phyloP scores from a whole-genome alignment of 2,888 invertebrate species.

The Lasiommata megera region DNA sequence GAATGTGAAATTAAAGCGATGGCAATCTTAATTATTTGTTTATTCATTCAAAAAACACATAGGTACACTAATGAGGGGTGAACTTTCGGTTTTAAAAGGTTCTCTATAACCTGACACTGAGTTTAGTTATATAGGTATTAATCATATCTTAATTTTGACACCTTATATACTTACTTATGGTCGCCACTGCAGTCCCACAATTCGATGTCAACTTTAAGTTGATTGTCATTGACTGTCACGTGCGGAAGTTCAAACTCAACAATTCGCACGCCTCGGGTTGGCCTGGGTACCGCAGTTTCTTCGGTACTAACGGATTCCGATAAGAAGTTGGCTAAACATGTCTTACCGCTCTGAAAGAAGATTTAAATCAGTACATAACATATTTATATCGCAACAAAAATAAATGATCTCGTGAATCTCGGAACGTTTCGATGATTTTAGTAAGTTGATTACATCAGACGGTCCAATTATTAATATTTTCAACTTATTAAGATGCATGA shows the following conservation, averaged over 20 bases:
- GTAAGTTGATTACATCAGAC: constrained; percentile 59
- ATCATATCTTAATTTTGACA: background rate
- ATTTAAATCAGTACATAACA: background rate
- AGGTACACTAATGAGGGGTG: too few relatives aligned
- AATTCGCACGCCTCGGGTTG: constrained; percentile 88
- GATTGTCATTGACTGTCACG: constrained; percentile 80
- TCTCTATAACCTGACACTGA: too few relatives aligned
- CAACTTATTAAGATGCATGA: constrained; percentile 69
- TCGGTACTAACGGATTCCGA: constrained; percentile 85
- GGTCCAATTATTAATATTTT: constrained; percentile 82
- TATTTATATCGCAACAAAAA: background rate
- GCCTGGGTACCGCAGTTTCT: constrained; percentile 80
- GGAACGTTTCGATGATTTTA: background rate
- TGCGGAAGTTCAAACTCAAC: constrained; percentile 87
- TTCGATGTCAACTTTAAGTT: constrained; percentile 85
- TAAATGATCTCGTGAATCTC: background rate
- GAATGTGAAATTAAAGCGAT: too few relatives aligned
- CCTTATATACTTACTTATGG: constrained; percentile 78
- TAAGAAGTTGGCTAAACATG: constrained; percentile 85
- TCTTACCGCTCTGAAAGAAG: constrained; percentile 85
- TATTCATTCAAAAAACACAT: too few relatives aligned
- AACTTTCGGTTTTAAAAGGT: too few relatives aligned
- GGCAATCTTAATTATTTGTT: too few relatives aligned
- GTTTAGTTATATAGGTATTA: background rate
- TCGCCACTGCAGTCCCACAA: constrained; percentile 92